Conservation (phyloP, 2,113 vertebrate genomes). For the Oxygymnocypris stewartii region DNA sequence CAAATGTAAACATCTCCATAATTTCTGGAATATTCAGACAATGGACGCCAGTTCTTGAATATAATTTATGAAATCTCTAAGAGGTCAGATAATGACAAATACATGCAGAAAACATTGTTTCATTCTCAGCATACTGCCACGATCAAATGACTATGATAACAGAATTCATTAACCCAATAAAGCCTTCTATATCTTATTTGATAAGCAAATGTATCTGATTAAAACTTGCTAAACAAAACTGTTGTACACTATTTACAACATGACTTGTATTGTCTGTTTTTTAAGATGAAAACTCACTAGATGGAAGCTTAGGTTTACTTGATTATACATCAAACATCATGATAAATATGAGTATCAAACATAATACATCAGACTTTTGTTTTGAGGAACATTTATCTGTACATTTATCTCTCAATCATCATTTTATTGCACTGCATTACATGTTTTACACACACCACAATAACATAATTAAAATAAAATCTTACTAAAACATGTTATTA, state of each 20-base stretch:
- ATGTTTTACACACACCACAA: neutral
- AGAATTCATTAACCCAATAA: neutral
- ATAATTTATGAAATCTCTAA: constrained; percentile 3
- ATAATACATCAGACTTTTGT: too few relatives aligned
- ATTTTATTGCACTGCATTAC: neutral
- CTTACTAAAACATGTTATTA: neutral
- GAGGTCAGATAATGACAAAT: neutral
- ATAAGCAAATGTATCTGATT: neutral
- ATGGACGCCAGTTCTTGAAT: neutral
- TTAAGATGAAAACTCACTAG: too few relatives aligned
- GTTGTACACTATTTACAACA: neutral
- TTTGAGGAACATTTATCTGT: too few relatives aligned
- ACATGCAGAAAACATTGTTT: neutral
- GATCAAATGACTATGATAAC: constrained; percentile 40
- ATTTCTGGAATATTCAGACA: neutral
- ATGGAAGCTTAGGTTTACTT: too few relatives aligned
- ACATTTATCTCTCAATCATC: too few relatives aligned
- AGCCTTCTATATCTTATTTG: neutral
- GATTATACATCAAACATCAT: too few relatives aligned
- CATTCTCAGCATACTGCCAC: neutral
- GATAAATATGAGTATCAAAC: too few relatives aligned
- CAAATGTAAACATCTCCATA: constrained; percentile 20
- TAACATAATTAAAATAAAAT: neutral
- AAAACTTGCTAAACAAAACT: neutral
- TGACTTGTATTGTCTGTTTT: neutral